These are phyloP conservation scores for Priocnemis perturbator DNA, from an alignment of 2,888 invertebrate species.

Conservation along the genomic window DNA sequence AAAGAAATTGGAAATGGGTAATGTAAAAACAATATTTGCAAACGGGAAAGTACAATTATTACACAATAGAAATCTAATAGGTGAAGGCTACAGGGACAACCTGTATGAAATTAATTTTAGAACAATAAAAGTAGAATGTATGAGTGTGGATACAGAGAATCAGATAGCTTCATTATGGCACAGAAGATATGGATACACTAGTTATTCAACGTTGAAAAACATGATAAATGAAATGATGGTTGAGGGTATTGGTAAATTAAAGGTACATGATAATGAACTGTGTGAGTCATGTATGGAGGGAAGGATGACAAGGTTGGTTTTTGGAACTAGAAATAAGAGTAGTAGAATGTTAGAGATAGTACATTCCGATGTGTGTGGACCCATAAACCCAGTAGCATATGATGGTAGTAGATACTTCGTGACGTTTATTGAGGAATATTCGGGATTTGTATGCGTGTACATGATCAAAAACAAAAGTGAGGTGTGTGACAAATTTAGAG, in stretches of 20 bases:
- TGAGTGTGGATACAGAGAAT: conserved; percentile 7
- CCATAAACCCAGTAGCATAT: background rate
- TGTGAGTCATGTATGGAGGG: conserved; percentile 7
- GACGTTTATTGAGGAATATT: conserved; percentile 18
- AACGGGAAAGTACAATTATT: background rate
- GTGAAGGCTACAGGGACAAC: background rate
- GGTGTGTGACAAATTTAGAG: conserved; percentile 2
- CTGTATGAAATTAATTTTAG: too few relatives aligned
- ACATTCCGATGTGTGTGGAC: too few relatives aligned
- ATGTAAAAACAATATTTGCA: background rate
- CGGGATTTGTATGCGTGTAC: conserved; percentile 8
- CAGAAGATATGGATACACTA: conserved; percentile 14
- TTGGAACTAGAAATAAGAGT: conserved; percentile 6
- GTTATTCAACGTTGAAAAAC: conserved; percentile 3
- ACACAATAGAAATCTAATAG: background rate
- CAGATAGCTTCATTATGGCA: conserved; percentile 1
- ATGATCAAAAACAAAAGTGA: conserved; percentile 3
- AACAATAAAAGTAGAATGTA: background rate
- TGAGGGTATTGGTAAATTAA: conserved; percentile 3
- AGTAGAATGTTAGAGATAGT: conserved; percentile 14
- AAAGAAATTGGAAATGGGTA: too few relatives aligned
- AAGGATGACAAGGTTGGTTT: conserved; percentile 7
- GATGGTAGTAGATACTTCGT: background rate
- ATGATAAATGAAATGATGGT: conserved; percentile 11
- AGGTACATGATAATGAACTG: background rate